Evolutionary conservation across 64 coral and sea anemone genomes (phyloP).

Genomic region (Astreopora myriophthalma): DNA sequence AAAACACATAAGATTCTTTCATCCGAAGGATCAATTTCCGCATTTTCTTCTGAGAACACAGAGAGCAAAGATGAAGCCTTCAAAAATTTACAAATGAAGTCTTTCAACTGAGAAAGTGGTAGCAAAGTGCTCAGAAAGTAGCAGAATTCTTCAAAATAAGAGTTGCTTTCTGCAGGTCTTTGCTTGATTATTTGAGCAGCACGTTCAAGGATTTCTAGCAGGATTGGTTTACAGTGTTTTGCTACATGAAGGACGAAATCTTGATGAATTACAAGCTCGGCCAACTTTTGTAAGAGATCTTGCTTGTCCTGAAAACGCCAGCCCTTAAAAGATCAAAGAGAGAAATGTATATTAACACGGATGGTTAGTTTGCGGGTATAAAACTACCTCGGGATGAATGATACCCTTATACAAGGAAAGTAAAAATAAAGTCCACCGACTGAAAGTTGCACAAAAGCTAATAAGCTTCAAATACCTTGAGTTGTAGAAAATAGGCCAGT

Average conservation of each 20-base stretch:
- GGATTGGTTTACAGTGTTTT: slow-evolving; percentile 74
- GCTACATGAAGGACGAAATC: slow-evolving; percentile 45
- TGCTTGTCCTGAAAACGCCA: slow-evolving; percentile 76
- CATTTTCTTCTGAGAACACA: slow-evolving; percentile 41
- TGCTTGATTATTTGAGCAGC: slow-evolving; percentile 37
- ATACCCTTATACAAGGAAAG: neutral
- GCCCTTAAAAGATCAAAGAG: slow-evolving; percentile 37
- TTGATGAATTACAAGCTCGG: slow-evolving; percentile 56
- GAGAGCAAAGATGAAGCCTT: slow-evolving; percentile 52
- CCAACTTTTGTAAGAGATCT: slow-evolving; percentile 53
- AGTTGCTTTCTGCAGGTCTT: neutral
- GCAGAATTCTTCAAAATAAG: slow-evolving; percentile 31
- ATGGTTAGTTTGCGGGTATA: neutral
- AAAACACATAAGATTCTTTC: slow-evolving; percentile 50
- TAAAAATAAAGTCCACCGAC: neutral
- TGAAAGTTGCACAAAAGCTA: neutral
- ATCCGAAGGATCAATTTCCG: neutral
- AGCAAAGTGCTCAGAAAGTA: slow-evolving; percentile 47
- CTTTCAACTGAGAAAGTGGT: neutral
- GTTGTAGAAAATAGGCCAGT: slow-evolving; percentile 19
- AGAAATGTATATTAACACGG: neutral
- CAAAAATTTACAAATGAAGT: slow-evolving; percentile 25
- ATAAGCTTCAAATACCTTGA: slow-evolving; percentile 35
- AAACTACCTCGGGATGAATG: neutral
- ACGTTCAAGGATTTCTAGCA: slow-evolving; percentile 66